Conservation (phyloP, 1,140 invertebrate species). For the Camponotus pennsylvanicus region DNA sequence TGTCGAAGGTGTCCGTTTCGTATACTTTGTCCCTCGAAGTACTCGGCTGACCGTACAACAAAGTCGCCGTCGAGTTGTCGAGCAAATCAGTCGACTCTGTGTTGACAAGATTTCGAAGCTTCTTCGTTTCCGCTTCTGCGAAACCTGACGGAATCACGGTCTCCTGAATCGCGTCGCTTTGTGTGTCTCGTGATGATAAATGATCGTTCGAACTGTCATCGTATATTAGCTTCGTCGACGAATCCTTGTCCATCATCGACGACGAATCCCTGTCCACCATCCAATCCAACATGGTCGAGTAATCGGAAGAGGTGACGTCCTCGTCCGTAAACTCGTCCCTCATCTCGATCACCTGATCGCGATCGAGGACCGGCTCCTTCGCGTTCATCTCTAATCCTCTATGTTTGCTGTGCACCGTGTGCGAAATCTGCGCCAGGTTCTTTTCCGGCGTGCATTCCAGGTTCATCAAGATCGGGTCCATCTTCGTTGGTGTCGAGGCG, state of each 20-base stretch:
- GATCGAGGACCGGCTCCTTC: neutral
- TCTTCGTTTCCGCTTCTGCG: neutral
- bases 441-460: neutral
- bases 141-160: neutral
- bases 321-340: neutral
- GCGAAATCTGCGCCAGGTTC: neutral
- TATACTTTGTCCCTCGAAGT: neutral
- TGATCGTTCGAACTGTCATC: conserved; percentile 23
- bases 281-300: conserved; percentile 1
- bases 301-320: neutral
- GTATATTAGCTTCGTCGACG: neutral
- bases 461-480: neutral
- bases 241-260: neutral
- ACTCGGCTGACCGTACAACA: neutral
- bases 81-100: neutral
- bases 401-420: too few relatives aligned
- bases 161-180: neutral
- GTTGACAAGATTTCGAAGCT: neutral
- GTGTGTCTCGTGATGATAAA: neutral
- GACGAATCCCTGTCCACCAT: neutral
- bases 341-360: neutral
- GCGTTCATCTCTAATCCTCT: too few relatives aligned
- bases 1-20: conserved; percentile 17
- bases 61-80: neutral
- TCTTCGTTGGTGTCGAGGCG: neutral